Evolutionary conservation across 2,888 invertebrate species (phyloP).

Genomic region (Noctua comes): DNA sequence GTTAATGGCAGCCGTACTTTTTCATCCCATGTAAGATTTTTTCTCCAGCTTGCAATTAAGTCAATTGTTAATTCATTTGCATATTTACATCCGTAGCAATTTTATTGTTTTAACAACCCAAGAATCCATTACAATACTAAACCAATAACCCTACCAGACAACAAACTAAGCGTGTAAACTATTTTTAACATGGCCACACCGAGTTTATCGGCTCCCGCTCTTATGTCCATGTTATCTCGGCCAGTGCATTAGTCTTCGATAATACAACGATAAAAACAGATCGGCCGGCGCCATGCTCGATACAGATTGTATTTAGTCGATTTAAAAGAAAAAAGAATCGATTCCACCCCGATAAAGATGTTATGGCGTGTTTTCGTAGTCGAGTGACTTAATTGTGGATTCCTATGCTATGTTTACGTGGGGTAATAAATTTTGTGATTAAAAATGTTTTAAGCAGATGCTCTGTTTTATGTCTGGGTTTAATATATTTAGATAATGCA

Average conservation of each 20-base stretch:
- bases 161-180: slow-evolving; percentile 89
- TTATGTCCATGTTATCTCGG: slow-evolving; percentile 86
- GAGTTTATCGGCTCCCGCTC: slow-evolving; percentile 89
- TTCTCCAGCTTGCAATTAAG: neutral
- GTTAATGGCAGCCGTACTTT: neutral
- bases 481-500: slow-evolving; percentile 59
- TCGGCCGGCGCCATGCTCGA: slow-evolving; percentile 89
- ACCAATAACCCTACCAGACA: slow-evolving; percentile 72
- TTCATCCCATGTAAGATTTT: neutral
- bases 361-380: slow-evolving; percentile 86
- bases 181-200: slow-evolving; percentile 90
- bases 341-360: slow-evolving; percentile 87
- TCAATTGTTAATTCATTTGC: neutral
- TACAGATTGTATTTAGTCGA: slow-evolving; percentile 86
- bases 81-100: neutral
- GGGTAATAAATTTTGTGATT: slow-evolving; percentile 76
- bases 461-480: slow-evolving; percentile 67
- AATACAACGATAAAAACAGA: slow-evolving; percentile 88
- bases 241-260: slow-evolving; percentile 90
- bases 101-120: slow-evolving; percentile 22
- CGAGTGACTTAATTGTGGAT: slow-evolving; percentile 88
- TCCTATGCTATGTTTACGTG: slow-evolving; percentile 81
- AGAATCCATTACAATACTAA: slow-evolving; percentile 56
- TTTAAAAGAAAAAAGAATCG: slow-evolving; percentile 87
- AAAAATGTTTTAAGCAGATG: slow-evolving; percentile 70